Base-by-base conservation (phyloP, 2,113 vertebrate species). In the Mirounga angustirostris region DNA sequence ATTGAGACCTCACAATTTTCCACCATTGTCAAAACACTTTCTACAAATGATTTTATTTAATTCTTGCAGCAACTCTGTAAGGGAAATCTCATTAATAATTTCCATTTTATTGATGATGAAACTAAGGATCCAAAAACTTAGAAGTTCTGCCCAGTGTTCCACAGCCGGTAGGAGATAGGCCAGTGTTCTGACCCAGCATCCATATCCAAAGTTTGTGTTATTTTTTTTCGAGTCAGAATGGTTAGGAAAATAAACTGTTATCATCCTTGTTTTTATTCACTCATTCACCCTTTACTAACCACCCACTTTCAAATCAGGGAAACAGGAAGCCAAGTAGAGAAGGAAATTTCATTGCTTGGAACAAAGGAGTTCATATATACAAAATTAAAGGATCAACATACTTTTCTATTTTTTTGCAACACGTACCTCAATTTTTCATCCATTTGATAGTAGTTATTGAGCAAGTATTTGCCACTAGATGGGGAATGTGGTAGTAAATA, bases 191-290 rank as follows among this genome's bases (percentile, higher is more conserved):
- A 50, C 28, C 33, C 69, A 96, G 30, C 18, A 59, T 79, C 61
- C 22, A 1, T 50, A 24, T 65, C 22, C 69, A 46, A 65, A 78
- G 3, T 67, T 33, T 59, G 11, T 61, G 33, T 65, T 82, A 16
- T 94, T 96, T 94, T 95, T 95, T 16, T 94, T 74, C 52, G 82
- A 85, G 4, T 67, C 63, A 82, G 16, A 88, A 69, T 88, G 40
- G 3, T 79, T 92, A 61, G 56, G 81, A 46, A 88, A 67, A 83
- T 40, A 76, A 92, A 43, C 16, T 36, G 5, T 30, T 83, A 7
- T 46, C 36, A 69, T 85, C 84, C 40, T 67, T 83, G 65, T n/a
- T 21, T 63, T 89, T 21, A 54, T 21, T 82, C 13, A 81, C 63
- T 82, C 73, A 78, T 63, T 65, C 63, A 56, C 1, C 11, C 14